A percentile compares a stretch with the other conserved stretches of the same genome.
Conservation (phyloP, 2,797 vertebrate genomes). For the Champsocephalus gunnari region DNA sequence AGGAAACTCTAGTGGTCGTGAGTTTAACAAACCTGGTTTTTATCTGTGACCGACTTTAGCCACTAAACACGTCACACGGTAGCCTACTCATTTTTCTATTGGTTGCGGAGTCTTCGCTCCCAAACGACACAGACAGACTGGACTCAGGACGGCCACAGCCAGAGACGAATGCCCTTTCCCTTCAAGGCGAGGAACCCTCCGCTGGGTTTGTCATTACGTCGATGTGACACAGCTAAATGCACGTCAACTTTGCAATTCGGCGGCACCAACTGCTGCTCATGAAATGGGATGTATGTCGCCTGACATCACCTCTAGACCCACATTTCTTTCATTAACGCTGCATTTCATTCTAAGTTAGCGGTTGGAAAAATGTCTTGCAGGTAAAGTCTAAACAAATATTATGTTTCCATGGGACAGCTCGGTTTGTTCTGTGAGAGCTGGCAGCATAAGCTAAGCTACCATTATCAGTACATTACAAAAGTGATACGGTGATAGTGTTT, state of each 20-base stretch:
- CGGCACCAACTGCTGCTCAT: not conserved
- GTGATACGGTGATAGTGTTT: not conserved
- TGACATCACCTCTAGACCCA: not conserved
- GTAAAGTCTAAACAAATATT: not conserved
- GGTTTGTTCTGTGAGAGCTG: not conserved
- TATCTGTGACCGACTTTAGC: slow-evolving; percentile 7
- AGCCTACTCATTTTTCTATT: no score
- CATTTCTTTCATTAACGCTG: slow-evolving; percentile 33
- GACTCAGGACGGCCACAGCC: slow-evolving; percentile 34
- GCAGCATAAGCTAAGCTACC: not conserved
- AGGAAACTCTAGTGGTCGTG: slow-evolving; percentile 27
- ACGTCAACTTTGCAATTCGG: slow-evolving; percentile 1
- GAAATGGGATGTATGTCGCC: slow-evolving; percentile 20
- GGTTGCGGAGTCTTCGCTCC: slow-evolving; percentile 14
- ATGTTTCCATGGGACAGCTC: not conserved
- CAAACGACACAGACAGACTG: slow-evolving; percentile 17
- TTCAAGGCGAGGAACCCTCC: slow-evolving; percentile 31
- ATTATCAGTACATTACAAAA: not conserved
- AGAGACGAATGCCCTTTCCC: slow-evolving; percentile 55
- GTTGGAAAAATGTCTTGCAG: slow-evolving; percentile 7
- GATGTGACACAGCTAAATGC: slow-evolving; percentile 31
- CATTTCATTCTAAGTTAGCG: slow-evolving; percentile 4
- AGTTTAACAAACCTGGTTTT: slow-evolving; percentile 4
- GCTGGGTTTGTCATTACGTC: slow-evolving; percentile 34
- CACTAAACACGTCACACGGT: not conserved